Evolutionary conservation across 2,888 invertebrate species (phyloP), one percentile per base, ranked within the genome.

Genomic region (Heliconius cydno): DNA sequence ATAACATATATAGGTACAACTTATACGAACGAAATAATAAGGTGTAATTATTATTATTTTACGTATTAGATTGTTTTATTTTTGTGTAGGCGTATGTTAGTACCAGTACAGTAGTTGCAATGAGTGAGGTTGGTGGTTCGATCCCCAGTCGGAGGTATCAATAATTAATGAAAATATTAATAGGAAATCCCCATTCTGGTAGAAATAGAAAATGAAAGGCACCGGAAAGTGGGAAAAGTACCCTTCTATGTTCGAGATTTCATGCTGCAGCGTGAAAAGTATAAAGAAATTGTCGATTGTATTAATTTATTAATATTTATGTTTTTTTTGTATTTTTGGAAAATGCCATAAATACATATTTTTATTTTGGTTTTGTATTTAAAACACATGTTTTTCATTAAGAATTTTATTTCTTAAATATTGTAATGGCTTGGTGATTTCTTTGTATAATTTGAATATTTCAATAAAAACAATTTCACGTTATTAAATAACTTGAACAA

Each of bases 21-120:
- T 13, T 41, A 28, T 63, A 28, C 34, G 28, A 12, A 41, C 12
- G 60, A 60, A 46, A 60, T 73, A 60, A 34, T 25, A 73, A 30
- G 41, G 28, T 41, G 22, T 66, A 41, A 75, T 75, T 46, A 75
- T 57, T 19, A 52, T n/a, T 30, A n/a, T 73, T 57, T 30, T 25
- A 41, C 34, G 34, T 72, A 72, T 52, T 6, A 30, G 6, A 30
- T 30, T 57, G 30, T 73, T 57, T 73, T 73, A 5, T 13, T 30
- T n/a, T 22, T 13, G 19, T 57, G n/a, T 34, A 73, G 30, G n/a
- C 22, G 19, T 22, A 25, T 25, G 46, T 10, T 10, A 10, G n/a
- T n/a, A n/a, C 3, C 22, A 9, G 13, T 52, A 52, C 60, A 7
- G 7, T 28, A 15, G 25, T 65, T 65, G 15, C 15, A 28, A 6